Evolutionary conservation across 2,888 invertebrate species (phyloP), one percentile per base, ranked within the genome.

Genomic region (Microchrysa polita): DNA sequence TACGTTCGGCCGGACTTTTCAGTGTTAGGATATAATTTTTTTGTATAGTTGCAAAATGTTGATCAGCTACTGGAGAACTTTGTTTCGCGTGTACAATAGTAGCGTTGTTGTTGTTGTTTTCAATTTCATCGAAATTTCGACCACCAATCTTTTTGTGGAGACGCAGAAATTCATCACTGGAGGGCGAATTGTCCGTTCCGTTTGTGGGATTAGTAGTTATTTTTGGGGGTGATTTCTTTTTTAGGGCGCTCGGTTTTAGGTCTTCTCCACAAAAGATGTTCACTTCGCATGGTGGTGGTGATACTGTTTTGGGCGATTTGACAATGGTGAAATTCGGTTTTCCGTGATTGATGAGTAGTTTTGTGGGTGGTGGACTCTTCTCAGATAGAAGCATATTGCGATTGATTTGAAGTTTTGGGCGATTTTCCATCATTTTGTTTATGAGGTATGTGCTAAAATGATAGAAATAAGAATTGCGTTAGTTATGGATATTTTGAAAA

Each of bases 281-380:
- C 40, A 55, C 69, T n/a, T 69, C 69, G 20, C 12, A 16, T 14
- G 55, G n/a, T 7, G 69, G 40, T 12, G 55, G 40, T 10, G 34
- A 69, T 42, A 22, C 34, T 16, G 34, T 55, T 69, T 65, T 73
- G 7, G 67, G 52, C 27, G 67, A 60, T 71, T 52, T 69, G 14
- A 80, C 79, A 73, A 84, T 84, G 74, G 83, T 84, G 63, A 84
- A 84, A 79, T 84, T 84, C 18, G 84, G 84, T 75, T 84, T 84
- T 74, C 84, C 84, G 75, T 84, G 84, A 76, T 77, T 84, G 44
- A 84, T 80, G 78, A 84, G 74, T 44, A 84, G 79, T 77, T 84
- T 84, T 10, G 83, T 79, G 20, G 83, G 79, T 42, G 83, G 83
- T 52, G 83, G 82, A 65, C 55, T 65, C 40, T 60, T 72, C 27